These are phyloP conservation scores for Yponomeuta plumbellus DNA, from an alignment of 2,888 invertebrate species.

Conservation along the genomic window DNA sequence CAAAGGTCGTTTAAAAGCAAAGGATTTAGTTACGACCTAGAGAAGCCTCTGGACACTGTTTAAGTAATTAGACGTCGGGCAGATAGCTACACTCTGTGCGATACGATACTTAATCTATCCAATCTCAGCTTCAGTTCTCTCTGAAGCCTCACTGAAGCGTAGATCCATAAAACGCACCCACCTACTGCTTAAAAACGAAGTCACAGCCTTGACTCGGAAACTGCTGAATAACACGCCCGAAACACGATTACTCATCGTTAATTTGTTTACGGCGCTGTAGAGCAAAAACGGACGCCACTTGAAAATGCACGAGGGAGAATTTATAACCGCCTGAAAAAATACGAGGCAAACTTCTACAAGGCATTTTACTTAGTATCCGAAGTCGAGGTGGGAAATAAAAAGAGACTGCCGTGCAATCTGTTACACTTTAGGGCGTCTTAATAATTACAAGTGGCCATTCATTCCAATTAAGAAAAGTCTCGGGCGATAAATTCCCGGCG, in stretches of 20 bases:
- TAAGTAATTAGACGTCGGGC: conserved; percentile 9
- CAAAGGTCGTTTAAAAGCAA: not conserved
- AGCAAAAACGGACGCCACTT: not conserved
- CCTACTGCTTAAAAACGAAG: not conserved
- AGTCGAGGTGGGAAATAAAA: conserved; percentile 39
- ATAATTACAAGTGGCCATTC: conserved; percentile 77
- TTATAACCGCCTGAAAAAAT: conserved; percentile 14
- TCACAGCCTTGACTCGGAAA: not conserved
- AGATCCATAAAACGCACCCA: conserved; percentile 4
- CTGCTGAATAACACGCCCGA: not conserved
- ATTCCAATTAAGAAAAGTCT: conserved; percentile 76
- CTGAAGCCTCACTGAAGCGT: not conserved
- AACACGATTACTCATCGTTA: conserved; percentile 1
- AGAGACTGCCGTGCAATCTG: conserved; percentile 65
- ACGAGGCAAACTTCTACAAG: conserved; percentile 21
- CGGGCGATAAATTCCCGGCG: conserved; percentile 72
- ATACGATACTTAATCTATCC: not conserved
- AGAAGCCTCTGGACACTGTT: not conserved
- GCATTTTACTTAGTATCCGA: conserved; percentile 38
- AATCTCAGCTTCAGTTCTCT: conserved; percentile 5
- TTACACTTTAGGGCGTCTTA: conserved; percentile 76
- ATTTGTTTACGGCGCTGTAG: conserved; percentile 3
- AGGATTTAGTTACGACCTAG: not conserved
- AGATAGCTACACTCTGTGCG: not conserved
- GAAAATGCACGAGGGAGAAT: conserved; percentile 1